Evolutionary conservation across 2,797 vertebrate species (phyloP).

Genomic region (Gambusia yucatana): DNA sequence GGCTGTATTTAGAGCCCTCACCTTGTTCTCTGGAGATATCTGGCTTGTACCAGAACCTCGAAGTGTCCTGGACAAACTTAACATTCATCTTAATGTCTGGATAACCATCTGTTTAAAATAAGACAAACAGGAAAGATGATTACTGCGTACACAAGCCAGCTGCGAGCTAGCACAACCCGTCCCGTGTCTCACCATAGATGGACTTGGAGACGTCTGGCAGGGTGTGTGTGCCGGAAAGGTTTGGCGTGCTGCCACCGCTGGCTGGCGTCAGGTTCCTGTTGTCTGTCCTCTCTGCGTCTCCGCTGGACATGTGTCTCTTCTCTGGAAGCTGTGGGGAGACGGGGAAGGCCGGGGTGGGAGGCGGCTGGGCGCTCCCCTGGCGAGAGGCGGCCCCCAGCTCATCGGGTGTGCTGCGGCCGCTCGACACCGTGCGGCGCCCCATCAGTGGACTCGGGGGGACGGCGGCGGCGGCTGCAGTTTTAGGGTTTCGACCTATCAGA

Average conservation of each 20-base stretch:
- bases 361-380: slow-evolving; percentile 86
- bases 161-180: not conserved
- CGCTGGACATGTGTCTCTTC: slow-evolving; percentile 89
- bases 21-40: slow-evolving; percentile 98
- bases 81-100: slow-evolving; percentile 94
- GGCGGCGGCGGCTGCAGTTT: slow-evolving; percentile 4
- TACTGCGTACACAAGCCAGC: not conserved
- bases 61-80: slow-evolving; percentile 98
- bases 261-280: slow-evolving; percentile 82
- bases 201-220: slow-evolving; percentile 90
- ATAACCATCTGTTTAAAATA: slow-evolving; percentile 84
- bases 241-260: slow-evolving; percentile 79
- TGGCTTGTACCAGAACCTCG: slow-evolving; percentile 98
- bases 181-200: slow-evolving; percentile 87
- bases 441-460: slow-evolving; percentile 85
- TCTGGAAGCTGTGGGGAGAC: slow-evolving; percentile 89
- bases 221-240: slow-evolving; percentile 84
- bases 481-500: slow-evolving; percentile 70
- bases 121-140: slow-evolving; percentile 15
- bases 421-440: slow-evolving; percentile 77
- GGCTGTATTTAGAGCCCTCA: slow-evolving; percentile 58
- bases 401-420: slow-evolving; percentile 84
- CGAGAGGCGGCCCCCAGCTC: slow-evolving; percentile 84
- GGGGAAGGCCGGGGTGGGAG: slow-evolving; percentile 87
- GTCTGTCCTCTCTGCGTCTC: slow-evolving; percentile 87